These are phyloP conservation scores for Rhegmatorhina hoffmannsi DNA, from an alignment of 2,113 vertebrate genomes.

Conservation along the genomic window DNA sequence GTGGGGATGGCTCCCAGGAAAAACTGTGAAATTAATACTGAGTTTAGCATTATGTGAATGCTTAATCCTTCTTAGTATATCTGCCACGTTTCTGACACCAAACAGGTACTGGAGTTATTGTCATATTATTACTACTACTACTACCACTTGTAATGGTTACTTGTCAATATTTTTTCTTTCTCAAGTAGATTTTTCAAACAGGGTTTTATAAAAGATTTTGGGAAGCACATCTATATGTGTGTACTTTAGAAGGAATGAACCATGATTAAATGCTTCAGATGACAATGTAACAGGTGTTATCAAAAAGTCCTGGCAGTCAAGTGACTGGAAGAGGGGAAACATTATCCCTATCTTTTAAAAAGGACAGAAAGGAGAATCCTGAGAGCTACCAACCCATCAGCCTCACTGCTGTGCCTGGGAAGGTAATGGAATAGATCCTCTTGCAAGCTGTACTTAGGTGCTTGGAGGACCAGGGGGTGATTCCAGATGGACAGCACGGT, in stretches of 20 bases:
- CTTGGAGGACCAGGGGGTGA: not conserved
- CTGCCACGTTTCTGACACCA: not conserved
- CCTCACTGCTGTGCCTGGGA: not conserved
- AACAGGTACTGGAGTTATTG: not conserved
- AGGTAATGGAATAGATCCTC: not conserved
- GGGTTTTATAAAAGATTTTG: not conserved
- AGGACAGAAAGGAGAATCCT: not conserved
- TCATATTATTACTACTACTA: not conserved
- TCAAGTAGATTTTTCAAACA: not conserved
- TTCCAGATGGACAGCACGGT: accelerated
- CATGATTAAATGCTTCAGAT: not conserved
- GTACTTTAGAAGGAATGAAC: not conserved
- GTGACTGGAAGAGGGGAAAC: not conserved
- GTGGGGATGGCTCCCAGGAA: not conserved
- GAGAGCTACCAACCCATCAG: not conserved
- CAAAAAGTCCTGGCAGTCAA: not conserved
- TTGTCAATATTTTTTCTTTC: not conserved
- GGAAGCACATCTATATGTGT: not conserved
- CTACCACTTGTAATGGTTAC: not conserved
- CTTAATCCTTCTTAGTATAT: not conserved
- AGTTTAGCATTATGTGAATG: not conserved
- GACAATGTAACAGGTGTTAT: not conserved
- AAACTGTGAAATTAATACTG: not conserved
- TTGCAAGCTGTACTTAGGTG: not conserved
- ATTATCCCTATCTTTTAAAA: not conserved